Evolutionary conservation across 2,113 vertebrate genomes (phyloP), one percentile per base, ranked within the genome.

Genomic region (Antechinus flavipes): DNA sequence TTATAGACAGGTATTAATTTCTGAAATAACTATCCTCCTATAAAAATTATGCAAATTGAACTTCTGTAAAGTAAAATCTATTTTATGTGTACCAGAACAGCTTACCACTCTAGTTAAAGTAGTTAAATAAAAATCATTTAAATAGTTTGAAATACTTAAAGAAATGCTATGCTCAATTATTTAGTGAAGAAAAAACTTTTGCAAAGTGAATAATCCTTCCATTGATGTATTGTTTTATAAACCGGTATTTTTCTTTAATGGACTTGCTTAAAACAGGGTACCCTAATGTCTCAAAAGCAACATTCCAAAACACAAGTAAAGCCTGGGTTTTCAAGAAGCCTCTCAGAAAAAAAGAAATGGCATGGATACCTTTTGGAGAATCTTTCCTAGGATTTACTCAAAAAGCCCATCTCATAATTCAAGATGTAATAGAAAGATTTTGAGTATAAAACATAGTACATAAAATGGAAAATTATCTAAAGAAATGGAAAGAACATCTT

Each of bases 391-490:
- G 8, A 94, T 30, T 27, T 24, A 92, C 22, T 49, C 35, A 53
- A 54, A 0, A 10, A 93, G 84, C 30, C 68, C 68, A 49, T 76
- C 56, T 76, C 56, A 27, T 2, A 55, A 27, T 11, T 84, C 61
- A 89, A 92, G 10, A 68, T 54, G 25, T 76, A 54, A 93, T 49
- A 89, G 25, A 89, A 96, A 91, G 50, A 95, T 35, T 2, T 14
- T 95, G 47, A 90, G 92, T 93, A 56, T 26, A 93, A 93, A 54
- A 89, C 30, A 50, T 92, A 91, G 49, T 58, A 42, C 47, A 92
- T 89, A 90, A 94, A 93, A 89, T 94, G 93, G 68, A 95, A 96
- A 96, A 27, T 35, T 61, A 56, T 46, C 94, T 91, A 93, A 90
- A 22, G 25, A 27, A 93, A 91, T 89, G 55, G 90, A 95, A 95